Evolutionary conservation across 1,140 invertebrate species (phyloP).

Genomic region (Drosophila tristis): DNA sequence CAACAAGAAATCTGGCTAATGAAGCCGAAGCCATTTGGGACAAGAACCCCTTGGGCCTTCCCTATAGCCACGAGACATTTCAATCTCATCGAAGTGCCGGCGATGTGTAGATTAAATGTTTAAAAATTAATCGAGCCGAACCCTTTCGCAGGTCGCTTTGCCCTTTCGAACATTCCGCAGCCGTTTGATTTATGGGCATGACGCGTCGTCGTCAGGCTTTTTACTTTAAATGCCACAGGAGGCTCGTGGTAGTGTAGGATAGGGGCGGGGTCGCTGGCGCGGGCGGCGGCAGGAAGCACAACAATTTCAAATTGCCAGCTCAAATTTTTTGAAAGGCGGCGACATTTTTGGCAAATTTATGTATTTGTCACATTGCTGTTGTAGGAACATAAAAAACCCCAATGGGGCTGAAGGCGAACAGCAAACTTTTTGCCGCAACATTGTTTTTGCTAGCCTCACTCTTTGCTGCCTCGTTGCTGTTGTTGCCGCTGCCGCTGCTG

Average conservation of each 20-base stretch:
- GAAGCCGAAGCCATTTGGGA: conserved; percentile 15
- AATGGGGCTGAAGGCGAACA: conserved; percentile 24
- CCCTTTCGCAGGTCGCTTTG: neutral
- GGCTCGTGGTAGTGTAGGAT: conserved; percentile 7
- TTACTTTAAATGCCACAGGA: conserved; percentile 58
- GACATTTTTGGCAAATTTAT: conserved; percentile 83
- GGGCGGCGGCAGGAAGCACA: conserved; percentile 27
- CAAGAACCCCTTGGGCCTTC: neutral
- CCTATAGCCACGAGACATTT: neutral
- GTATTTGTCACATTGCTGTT: conserved; percentile 77
- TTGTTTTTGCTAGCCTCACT: conserved; percentile 53
- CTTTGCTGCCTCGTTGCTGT: conserved; percentile 27
- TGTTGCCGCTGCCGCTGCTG: conserved; percentile 41
- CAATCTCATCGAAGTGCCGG: conserved; percentile 13
- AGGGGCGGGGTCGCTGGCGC: neutral
- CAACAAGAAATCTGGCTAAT: conserved; percentile 38
- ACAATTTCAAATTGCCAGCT: conserved; percentile 79
- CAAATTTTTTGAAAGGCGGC: conserved; percentile 81
- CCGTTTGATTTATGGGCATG: conserved; percentile 64
- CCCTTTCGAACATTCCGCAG: conserved; percentile 32
- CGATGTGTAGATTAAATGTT: conserved; percentile 54
- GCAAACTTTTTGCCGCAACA: conserved; percentile 73
- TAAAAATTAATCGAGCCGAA: conserved; percentile 63
- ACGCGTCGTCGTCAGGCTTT: conserved; percentile 51
- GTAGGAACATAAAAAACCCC: conserved; percentile 45